Evolutionary conservation across 2,888 invertebrate species (phyloP).

Genomic region (Nemurella pictetii): DNA sequence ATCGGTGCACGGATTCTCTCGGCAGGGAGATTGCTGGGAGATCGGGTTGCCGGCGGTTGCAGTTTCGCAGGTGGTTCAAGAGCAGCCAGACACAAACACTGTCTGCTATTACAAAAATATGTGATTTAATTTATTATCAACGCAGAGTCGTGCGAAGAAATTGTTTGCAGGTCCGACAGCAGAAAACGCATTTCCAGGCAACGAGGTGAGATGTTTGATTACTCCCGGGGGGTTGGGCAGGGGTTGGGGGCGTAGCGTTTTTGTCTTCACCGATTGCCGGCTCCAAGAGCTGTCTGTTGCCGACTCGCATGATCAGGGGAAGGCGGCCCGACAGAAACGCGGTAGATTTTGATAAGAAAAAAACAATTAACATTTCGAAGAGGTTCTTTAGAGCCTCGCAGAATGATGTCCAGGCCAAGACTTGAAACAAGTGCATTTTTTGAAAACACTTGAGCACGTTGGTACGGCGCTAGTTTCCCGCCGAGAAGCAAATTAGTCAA

Average conservation of each 20-base stretch:
- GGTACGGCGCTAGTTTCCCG: too few relatives aligned
- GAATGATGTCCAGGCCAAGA: not conserved
- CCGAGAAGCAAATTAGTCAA: too few relatives aligned
- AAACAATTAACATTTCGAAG: not conserved
- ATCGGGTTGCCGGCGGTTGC: not conserved
- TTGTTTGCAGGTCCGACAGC: not conserved
- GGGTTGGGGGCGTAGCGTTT: not conserved
- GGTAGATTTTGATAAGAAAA: not conserved
- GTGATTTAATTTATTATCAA: not conserved
- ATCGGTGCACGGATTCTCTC: too few relatives aligned
- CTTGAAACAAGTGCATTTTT: not conserved
- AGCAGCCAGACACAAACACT: not conserved
- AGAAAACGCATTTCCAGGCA: not conserved
- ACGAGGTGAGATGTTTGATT: not conserved
- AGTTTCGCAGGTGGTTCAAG: not conserved
- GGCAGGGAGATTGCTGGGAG: not conserved
- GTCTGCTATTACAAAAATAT: not conserved
- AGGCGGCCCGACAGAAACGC: not conserved
- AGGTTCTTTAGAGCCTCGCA: not conserved
- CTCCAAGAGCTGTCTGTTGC: not conserved
- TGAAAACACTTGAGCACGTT: too few relatives aligned
- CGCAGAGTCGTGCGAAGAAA: not conserved
- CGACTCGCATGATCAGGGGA: not conserved
- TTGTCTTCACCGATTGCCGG: not conserved
- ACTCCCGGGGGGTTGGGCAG: not conserved